Base-by-base conservation (phyloP, 2,888 invertebrate species). In the Ptilodon capucinus region DNA sequence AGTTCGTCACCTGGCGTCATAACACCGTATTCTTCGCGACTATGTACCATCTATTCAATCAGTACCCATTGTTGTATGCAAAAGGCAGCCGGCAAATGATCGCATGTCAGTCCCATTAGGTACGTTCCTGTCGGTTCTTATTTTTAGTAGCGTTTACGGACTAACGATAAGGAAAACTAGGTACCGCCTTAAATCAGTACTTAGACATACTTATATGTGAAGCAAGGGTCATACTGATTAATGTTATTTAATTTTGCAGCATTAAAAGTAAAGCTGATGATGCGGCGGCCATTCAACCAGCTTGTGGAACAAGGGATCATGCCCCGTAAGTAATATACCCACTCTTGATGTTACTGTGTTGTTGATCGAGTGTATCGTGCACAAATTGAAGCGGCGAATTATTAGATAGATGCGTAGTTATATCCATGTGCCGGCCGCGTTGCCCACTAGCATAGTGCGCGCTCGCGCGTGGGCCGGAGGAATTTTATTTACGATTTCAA, bases 271-370 rank as follows among this genome's bases (percentile, higher is more conserved):
- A 99, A 98, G 92, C 92, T 99, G 90, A 96, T 98, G 96, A 94
- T 97, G 89, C 93, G 99, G 84, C 93, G 98, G 78, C 98, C 98
- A 57, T 95, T 98, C 83, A 97, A 96, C 89, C 98, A 98, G 92
- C 94, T 99, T 73, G 98, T 98, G 73, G 98, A 97, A 70, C 98
- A 98, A 93, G 99, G 99, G 88, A 99, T 99, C 81, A 97, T 99
- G 95, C 98, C 99, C 80, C 97, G 99, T 99, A 94, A 97, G 98
- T 98, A 13, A 14, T 32, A 32, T 14, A 32, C n/a, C 7, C 5
- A 14, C 14, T 3, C 9, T 28, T 35, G 32, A 9, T 32, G 3
- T 35, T 17, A 3, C 17, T 35, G 2, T 17, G 8, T 35, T 3
- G 16, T 4, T 32, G 32, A 14, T 14, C 32, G 32, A 14, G 2